A percentile compares a stretch with the other conserved stretches of the same genome.
Evolutionary conservation across 2,888 invertebrate species (phyloP).

Genomic region (Acutogordius australiensis): DNA sequence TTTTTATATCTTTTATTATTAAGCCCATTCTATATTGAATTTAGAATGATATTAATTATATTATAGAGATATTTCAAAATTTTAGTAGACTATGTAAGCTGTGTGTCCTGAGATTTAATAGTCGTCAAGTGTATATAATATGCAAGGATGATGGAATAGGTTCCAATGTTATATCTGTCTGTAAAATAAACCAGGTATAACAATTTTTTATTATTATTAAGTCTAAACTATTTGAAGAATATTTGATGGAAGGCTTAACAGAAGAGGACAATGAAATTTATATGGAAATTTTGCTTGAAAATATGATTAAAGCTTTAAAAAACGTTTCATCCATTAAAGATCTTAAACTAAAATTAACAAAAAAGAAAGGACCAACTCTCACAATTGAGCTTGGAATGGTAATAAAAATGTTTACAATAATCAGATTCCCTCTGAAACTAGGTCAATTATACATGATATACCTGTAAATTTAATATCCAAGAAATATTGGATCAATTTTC

Average conservation of each 20-base stretch:
- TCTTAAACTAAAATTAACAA: neutral
- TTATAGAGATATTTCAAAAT: too few relatives aligned
- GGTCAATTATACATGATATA: neutral
- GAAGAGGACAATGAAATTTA: slow-evolving; percentile 3
- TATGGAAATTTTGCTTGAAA: slow-evolving; percentile 6
- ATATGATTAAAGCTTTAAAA: neutral
- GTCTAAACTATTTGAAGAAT: slow-evolving; percentile 7
- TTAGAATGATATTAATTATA: too few relatives aligned
- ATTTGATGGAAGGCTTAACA: neutral
- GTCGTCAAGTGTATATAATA: too few relatives aligned
- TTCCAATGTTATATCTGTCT: too few relatives aligned
- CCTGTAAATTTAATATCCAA: neutral
- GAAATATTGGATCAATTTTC: neutral
- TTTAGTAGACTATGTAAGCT: too few relatives aligned
- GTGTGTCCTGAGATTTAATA: too few relatives aligned
- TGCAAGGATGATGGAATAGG: too few relatives aligned
- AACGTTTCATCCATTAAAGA: neutral
- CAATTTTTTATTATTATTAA: too few relatives aligned
- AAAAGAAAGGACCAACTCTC: slow-evolving; percentile 1
- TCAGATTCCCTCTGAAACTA: neutral
- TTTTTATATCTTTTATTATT: too few relatives aligned
- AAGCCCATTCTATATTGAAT: too few relatives aligned
- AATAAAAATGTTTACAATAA: neutral
- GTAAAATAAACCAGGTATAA: too few relatives aligned
- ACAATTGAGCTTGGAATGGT: neutral